phyloP scores from a whole-genome alignment of 2,797 vertebrate genomes.

The Lepilemur septentrionalis region DNA sequence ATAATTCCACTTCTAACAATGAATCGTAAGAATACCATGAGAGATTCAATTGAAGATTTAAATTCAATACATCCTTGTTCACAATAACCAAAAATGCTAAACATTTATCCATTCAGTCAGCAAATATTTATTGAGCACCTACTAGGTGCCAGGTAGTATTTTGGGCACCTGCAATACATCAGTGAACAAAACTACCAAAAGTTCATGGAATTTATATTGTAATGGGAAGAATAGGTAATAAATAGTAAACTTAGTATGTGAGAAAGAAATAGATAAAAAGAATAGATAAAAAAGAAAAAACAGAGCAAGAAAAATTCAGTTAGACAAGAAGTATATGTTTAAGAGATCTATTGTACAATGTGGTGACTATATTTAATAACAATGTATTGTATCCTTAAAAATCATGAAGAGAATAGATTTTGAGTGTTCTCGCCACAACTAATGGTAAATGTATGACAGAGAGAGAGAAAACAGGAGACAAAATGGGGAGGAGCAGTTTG shows the following conservation, averaged over 20 bases:
- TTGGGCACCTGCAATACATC: neutral
- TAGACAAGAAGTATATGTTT: neutral
- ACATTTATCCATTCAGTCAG: neutral
- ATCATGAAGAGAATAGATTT: neutral
- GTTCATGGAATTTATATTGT: neutral
- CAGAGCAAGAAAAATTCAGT: neutral
- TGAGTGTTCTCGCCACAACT: neutral
- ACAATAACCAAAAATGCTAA: neutral
- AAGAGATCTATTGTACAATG: neutral
- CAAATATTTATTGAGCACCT: neutral
- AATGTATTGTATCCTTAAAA: neutral
- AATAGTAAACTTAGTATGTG: neutral
- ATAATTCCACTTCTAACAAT: neutral
- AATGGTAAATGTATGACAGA: neutral
- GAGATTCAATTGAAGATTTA: neutral
- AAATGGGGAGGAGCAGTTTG: neutral
- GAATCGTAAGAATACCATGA: neutral
- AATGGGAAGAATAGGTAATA: neutral
- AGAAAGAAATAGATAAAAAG: neutral
- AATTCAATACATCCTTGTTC: neutral
- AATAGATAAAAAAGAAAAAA: neutral
- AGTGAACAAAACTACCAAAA: neutral
- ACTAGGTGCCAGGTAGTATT: neutral
- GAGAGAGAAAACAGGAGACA: neutral
- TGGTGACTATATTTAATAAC: neutral